Conservation (phyloP, 2,113 vertebrate species). For the Labeo rohita region DNA sequence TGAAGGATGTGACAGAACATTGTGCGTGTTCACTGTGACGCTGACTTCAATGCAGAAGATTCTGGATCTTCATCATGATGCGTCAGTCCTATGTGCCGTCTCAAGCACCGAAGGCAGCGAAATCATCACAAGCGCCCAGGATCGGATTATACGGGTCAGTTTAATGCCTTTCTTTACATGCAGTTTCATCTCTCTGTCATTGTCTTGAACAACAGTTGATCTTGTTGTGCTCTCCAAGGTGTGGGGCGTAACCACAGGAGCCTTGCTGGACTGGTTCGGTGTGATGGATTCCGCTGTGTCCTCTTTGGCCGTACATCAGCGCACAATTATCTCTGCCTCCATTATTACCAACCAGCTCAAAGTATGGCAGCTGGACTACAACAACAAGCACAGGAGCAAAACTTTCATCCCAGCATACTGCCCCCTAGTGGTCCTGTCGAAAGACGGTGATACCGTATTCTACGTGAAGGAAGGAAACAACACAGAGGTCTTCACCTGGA, state of each 20-base stretch:
- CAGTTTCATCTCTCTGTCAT: neutral
- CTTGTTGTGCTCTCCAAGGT: conserved; percentile 68
- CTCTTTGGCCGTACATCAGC: conserved; percentile 57
- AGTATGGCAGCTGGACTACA: conserved; percentile 76
- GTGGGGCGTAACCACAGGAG: conserved; percentile 81
- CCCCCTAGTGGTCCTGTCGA: conserved; percentile 68
- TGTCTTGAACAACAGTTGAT: neutral
- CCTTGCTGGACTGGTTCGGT: conserved; percentile 72
- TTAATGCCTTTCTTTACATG: neutral
- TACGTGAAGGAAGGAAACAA: conserved; percentile 72
- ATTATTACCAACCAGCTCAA: conserved; percentile 57
- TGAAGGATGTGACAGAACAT: conserved; percentile 72
- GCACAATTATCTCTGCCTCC: conserved; percentile 76
- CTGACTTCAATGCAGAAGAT: conserved; percentile 66
- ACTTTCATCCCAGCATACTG: conserved; percentile 70
- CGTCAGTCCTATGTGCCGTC: conserved; percentile 69
- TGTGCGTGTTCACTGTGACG: conserved; percentile 71
- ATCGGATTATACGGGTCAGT: conserved; percentile 79
- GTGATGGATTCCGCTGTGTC: conserved; percentile 71
- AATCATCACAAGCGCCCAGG: conserved; percentile 74
- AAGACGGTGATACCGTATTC: conserved; percentile 68
- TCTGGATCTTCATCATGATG: conserved; percentile 71
- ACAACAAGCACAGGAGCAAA: conserved; percentile 54
- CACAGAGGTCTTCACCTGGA: conserved; percentile 79
- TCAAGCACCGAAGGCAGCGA: conserved; percentile 66